phyloP scores from a whole-genome alignment of 2,888 invertebrate species.

The Spatulosminthurus flaviceps region DNA sequence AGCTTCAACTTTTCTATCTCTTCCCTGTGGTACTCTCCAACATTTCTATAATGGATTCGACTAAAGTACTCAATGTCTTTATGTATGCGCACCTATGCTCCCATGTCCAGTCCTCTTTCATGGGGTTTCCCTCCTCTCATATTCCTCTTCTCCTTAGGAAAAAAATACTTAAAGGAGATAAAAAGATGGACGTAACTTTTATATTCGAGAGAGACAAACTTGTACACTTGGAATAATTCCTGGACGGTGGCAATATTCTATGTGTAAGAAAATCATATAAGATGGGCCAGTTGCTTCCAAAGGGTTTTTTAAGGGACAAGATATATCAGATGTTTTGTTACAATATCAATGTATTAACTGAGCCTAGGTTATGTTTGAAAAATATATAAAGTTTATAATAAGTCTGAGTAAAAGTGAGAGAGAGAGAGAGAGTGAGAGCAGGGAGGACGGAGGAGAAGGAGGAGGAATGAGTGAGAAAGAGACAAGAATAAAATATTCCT shows the following conservation, averaged over 20 bases:
- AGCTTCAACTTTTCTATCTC: constrained; percentile 48
- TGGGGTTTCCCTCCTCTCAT: background rate
- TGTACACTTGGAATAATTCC: too few species aligned
- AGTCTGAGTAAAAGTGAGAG: too few species aligned
- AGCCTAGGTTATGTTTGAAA: too few species aligned
- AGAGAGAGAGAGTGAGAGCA: background rate
- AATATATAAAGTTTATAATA: constrained; percentile 1
- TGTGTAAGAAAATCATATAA: too few species aligned
- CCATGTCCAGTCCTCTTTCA: constrained; percentile 35
- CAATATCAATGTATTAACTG: too few species aligned
- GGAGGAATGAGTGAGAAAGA: constrained; percentile 3
- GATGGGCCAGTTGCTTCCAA: too few species aligned
- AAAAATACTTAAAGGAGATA: background rate
- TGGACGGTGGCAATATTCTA: too few species aligned
- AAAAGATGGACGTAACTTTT: background rate
- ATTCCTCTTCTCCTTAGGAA: background rate
- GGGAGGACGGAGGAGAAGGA: background rate
- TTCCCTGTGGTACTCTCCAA: constrained; percentile 12
- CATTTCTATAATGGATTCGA: constrained; percentile 41
- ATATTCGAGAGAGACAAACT: background rate
- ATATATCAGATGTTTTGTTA: too few species aligned
- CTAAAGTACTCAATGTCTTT: constrained; percentile 34
- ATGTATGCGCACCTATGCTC: constrained; percentile 40
- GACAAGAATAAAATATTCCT: constrained; percentile 33
- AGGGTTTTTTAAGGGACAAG: too few species aligned